phyloP scores from a whole-genome alignment of 1,140 invertebrate species.

The Plectrocnemia conspersa region DNA sequence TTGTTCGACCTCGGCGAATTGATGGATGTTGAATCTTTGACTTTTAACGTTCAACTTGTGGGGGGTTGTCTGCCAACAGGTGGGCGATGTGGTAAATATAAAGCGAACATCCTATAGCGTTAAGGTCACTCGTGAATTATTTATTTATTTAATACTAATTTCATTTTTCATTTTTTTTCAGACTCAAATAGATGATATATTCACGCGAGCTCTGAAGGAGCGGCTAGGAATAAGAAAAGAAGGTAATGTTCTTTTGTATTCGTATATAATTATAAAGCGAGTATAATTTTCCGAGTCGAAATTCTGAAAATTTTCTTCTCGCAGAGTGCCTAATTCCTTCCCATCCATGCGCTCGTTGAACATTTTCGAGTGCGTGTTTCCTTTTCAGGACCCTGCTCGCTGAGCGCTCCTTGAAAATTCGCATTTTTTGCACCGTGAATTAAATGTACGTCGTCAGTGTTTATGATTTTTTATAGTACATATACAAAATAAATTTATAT shows the following conservation, averaged over 20 bases:
- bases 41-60: not conserved
- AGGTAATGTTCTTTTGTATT: constrained; percentile 20
- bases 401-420: too few species aligned
- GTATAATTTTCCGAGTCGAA: not conserved
- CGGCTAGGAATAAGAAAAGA: constrained; percentile 34
- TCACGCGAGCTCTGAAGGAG: constrained; percentile 32
- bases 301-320: not conserved
- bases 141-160: not conserved
- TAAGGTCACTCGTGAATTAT: not conserved
- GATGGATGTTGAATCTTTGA: too few species aligned
- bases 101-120: too few species aligned
- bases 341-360: not conserved
- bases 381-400: not conserved
- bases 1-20: too few species aligned
- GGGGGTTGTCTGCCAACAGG: not conserved
- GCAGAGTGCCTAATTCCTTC: not conserved
- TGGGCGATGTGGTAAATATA: not conserved
- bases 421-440: too few species aligned
- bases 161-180: constrained; percentile 25
- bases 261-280: not conserved
- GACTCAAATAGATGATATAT: constrained; percentile 32
- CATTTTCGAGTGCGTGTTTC: constrained; percentile 1
- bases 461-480: too few species aligned
- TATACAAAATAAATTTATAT: too few species aligned
- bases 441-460: too few species aligned